Conservation (phyloP, 2,888 invertebrate genomes). For the Germaria angustata region DNA sequence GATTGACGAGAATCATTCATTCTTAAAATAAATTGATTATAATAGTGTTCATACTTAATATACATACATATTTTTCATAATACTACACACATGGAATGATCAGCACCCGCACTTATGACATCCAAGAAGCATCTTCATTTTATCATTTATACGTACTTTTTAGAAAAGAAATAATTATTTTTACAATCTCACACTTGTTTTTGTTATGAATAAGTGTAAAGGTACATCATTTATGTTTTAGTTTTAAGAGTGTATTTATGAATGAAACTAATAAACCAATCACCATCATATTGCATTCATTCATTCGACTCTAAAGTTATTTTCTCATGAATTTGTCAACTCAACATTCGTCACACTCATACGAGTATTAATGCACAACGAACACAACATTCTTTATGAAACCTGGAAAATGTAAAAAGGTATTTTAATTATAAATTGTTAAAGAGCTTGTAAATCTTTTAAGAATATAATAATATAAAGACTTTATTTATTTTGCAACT, state of each 20-base stretch:
- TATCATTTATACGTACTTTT: conserved; percentile 36
- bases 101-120: conserved; percentile 60
- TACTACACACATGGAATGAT: conserved; percentile 66
- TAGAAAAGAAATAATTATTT: conserved; percentile 29
- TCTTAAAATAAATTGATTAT: neutral
- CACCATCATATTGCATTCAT: conserved; percentile 48
- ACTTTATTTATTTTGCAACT: conserved; percentile 24
- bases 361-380: conserved; percentile 38
- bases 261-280: conserved; percentile 56
- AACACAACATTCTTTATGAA: conserved; percentile 52
- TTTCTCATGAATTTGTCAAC: conserved; percentile 15
- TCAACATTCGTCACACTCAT: conserved; percentile 52
- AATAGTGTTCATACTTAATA: conserved; percentile 11
- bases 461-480: conserved; percentile 15
- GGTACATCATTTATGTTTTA: conserved; percentile 56
- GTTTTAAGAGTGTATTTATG: conserved; percentile 20
- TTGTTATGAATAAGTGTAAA: conserved; percentile 18
- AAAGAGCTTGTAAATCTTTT: neutral
- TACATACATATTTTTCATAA: conserved; percentile 35
- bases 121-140: conserved; percentile 25
- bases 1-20: conserved; percentile 36
- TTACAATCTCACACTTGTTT: conserved; percentile 52
- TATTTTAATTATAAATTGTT: neutral
- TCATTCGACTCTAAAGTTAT: conserved; percentile 37
- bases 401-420: conserved; percentile 56